A percentile compares a stretch with the other conserved stretches of the same genome.
phyloP scores from a whole-genome alignment of 2,113 vertebrate species.

The Puma concolor region DNA sequence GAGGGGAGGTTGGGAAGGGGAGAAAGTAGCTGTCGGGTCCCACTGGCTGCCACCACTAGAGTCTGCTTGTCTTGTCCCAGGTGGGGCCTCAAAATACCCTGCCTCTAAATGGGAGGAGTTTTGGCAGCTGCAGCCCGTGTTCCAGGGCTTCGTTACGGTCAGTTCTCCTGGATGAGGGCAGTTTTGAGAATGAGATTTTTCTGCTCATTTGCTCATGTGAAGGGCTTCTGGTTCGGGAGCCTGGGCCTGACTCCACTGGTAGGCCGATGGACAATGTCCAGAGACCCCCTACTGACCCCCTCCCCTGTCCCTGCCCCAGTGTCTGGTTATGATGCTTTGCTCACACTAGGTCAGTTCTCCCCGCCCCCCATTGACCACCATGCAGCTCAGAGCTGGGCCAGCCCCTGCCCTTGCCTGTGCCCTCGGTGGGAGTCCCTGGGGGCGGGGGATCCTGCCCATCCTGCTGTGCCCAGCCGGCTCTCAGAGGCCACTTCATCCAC shows the following conservation, averaged over 20 bases:
- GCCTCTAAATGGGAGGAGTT: not conserved
- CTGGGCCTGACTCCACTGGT: not conserved
- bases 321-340: not conserved
- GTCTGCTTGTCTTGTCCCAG: not conserved
- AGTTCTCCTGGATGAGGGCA: not conserved
- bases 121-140: not conserved
- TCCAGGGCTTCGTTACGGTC: no score
- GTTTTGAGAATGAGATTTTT: not conserved
- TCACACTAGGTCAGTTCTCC: rapidly evolving
- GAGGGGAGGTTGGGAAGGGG: not conserved
- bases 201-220: not conserved
- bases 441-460: rapidly evolving
- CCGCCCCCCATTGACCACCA: rapidly evolving
- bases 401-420: not conserved
- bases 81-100: not conserved
- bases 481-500: not conserved
- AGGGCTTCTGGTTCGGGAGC: not conserved
- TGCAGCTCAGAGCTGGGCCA: rapidly evolving
- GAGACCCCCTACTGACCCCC: no score
- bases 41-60: not conserved
- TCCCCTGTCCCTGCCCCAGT: no score
- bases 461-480: not conserved
- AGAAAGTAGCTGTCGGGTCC: not conserved
- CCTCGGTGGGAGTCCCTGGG: rapidly evolving
- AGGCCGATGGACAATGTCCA: not conserved